These are phyloP conservation scores for Caenorhabditis inopinata DNA, from an alignment of 1,140 invertebrate species.

Conservation along the genomic window DNA sequence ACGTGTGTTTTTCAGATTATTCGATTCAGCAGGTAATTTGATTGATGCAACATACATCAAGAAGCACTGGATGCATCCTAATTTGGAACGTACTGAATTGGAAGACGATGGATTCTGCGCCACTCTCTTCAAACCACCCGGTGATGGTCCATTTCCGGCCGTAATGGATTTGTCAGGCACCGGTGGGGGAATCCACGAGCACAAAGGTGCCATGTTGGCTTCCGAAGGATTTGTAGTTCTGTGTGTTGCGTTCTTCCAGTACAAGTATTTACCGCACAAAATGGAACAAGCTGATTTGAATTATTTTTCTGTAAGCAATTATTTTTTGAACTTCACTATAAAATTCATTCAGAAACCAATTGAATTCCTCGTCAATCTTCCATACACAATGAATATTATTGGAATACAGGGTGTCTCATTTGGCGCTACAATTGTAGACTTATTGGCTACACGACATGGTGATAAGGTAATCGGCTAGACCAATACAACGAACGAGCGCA, in stretches of 20 bases:
- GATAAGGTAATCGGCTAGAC: background rate
- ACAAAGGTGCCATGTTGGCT: constrained; percentile 39
- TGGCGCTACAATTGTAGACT: constrained; percentile 38
- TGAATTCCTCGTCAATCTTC: background rate
- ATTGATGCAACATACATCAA: constrained; percentile 28
- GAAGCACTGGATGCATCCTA: constrained; percentile 47
- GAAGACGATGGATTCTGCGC: constrained; percentile 39
- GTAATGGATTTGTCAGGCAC: constrained; percentile 39
- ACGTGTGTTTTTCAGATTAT: background rate
- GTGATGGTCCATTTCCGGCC: constrained; percentile 29
- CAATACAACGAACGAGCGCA: no score
- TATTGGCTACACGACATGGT: constrained; percentile 25
- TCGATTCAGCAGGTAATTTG: background rate
- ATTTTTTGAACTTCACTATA: background rate
- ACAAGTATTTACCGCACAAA: constrained; percentile 9
- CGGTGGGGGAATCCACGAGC: constrained; percentile 39
- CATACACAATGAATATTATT: constrained; percentile 19
- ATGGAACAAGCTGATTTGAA: constrained; percentile 34
- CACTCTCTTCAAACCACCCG: constrained; percentile 37
- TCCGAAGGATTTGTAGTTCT: constrained; percentile 39
- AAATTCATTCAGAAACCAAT: constrained; percentile 22
- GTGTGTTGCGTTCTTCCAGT: constrained; percentile 42
- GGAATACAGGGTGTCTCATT: constrained; percentile 43
- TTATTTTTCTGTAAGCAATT: constrained; percentile 22
- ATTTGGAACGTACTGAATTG: constrained; percentile 10